Percentiles rank a stretch among this genome's conserved stretches.
phyloP scores from a whole-genome alignment of 2,888 invertebrate genomes.

The Ophion ventricosus region DNA sequence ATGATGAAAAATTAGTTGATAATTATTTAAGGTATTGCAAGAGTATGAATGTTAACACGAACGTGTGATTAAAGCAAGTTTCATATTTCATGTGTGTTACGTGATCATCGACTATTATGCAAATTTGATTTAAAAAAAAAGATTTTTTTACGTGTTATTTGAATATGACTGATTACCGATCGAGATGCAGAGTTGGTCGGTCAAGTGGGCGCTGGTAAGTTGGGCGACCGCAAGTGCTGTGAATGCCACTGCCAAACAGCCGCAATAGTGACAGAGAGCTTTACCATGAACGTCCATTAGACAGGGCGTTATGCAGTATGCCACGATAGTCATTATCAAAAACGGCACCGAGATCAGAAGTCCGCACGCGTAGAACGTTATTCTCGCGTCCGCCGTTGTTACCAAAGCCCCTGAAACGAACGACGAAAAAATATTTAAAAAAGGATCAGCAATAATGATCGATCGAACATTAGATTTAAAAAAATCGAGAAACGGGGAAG shows the following conservation, averaged over 20 bases:
- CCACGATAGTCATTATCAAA: constrained; percentile 81
- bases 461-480: neutral
- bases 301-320: constrained; percentile 84
- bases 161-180: constrained; percentile 72
- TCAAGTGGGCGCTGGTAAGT: constrained; percentile 84
- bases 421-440: constrained; percentile 31
- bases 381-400: constrained; percentile 70
- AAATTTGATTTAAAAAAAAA: too few species aligned
- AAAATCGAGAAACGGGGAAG: too few species aligned
- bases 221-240: constrained; percentile 85
- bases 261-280: constrained; percentile 85
- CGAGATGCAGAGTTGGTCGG: constrained; percentile 83
- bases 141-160: neutral
- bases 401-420: constrained; percentile 69
- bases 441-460: constrained; percentile 22
- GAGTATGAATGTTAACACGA: too few species aligned
- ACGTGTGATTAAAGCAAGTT: too few species aligned
- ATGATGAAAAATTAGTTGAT: too few species aligned
- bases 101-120: too few species aligned
- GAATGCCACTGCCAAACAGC: constrained; percentile 85
- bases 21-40: too few species aligned
- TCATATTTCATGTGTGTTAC: too few species aligned
- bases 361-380: constrained; percentile 79
- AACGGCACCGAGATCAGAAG: constrained; percentile 82
- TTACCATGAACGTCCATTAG: constrained; percentile 86